Base-by-base conservation (phyloP, 2,888 invertebrate genomes). In the Omphaloscelis lunosa region DNA sequence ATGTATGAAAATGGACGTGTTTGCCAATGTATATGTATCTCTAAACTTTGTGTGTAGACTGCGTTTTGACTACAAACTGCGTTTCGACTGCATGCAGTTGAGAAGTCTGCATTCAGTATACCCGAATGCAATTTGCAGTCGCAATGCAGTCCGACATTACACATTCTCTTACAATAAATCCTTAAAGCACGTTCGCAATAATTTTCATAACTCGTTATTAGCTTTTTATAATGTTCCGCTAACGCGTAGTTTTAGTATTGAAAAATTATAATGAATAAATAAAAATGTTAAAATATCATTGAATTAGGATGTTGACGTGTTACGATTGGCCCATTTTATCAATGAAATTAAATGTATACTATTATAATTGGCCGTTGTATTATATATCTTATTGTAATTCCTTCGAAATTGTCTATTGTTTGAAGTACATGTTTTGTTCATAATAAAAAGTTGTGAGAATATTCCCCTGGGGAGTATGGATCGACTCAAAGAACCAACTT, bases 141-240 rank as follows among this genome's bases (percentile, higher is more conserved):
- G 23, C 12, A 45, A 61, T 56, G 63, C 48, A 59, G 72, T 61
- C 8, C 4, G 7, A 39, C 53, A 1, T 34, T 51, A 58, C 75
- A 80, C 17, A 15, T 45, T 65, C 20, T 71, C 41, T 23, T 65
- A 15, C 9, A 77, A 58, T 63, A 62, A 48, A 85, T 82, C 81
- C 79, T 84, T 82, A 79, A 84, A 90, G 91, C 93, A 92, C 92
- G 88, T 90, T 90, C 89, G 91, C 92, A 93, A 93, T 93, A 92
- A 91, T 92, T 91, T 91, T 92, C 90, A 89, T 91, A 92, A 92
- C 90, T 93, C 92, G 92, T 94, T 94, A 91, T 90, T 94, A 95
- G 94, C 94, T 95, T 94, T 88, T 94, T 94, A 93, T 93, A 94
- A 93, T 89, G 92, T 94, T 93, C 93, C 89, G 93, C 95, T 94